Conservation (phyloP, 2,888 invertebrate genomes). For the Quadriops clusia region DNA sequence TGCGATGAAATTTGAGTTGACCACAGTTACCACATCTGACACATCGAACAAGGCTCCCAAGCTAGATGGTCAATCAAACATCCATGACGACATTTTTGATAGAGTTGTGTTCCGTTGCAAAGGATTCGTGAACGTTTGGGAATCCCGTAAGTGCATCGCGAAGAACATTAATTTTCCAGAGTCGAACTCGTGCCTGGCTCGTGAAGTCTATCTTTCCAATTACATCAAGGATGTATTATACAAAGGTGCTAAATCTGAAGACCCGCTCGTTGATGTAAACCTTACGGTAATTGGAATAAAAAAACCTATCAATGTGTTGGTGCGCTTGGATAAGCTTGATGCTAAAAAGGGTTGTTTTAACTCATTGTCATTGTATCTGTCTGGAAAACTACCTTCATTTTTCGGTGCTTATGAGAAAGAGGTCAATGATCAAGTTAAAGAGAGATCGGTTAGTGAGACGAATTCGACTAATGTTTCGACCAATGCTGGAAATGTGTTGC, state of each 20-base stretch:
- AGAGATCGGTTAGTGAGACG: no score
- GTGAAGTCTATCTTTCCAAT: constrained; percentile 31
- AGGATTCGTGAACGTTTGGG: constrained; percentile 30
- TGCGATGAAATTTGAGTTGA: constrained; percentile 24
- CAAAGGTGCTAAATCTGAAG: constrained; percentile 14
- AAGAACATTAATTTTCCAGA: constrained; percentile 20
- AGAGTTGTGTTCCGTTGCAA: constrained; percentile 25
- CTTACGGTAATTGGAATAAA: constrained; percentile 23
- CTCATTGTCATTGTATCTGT: constrained; percentile 24
- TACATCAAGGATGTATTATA: constrained; percentile 22
- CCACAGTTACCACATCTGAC: constrained; percentile 22
- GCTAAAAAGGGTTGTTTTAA: constrained; percentile 26
- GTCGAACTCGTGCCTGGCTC: constrained; percentile 25
- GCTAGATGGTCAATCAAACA: constrained; percentile 28
- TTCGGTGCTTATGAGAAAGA: constrained; percentile 23
- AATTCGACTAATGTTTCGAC: no score
- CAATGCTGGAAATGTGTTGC: no score
- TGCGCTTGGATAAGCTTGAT: constrained; percentile 24
- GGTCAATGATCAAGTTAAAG: constrained; percentile 10
- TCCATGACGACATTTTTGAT: constrained; percentile 27
- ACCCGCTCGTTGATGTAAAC: constrained; percentile 27
- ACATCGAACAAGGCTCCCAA: constrained; percentile 29
- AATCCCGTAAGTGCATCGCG: constrained; percentile 24
- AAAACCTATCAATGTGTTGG: constrained; percentile 22
- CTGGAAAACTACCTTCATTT: constrained; percentile 25